Percentiles rank a stretch among this genome's conserved stretches.
Conservation (phyloP, 2,113 vertebrate species). For the Corythaixoides concolor region DNA sequence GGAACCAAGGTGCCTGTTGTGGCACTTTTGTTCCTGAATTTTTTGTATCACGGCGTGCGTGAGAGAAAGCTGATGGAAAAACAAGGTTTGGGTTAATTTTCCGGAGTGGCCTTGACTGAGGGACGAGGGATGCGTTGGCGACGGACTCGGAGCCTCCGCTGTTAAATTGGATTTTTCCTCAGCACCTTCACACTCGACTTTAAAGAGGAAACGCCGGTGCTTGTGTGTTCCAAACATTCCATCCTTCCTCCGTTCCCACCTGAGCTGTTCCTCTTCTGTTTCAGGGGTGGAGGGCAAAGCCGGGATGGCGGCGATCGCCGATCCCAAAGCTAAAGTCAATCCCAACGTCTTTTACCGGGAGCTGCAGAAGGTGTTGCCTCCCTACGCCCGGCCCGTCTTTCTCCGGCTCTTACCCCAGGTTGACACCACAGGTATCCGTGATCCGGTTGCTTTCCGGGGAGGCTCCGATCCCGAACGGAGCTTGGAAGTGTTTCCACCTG, state of each 20-base stretch:
- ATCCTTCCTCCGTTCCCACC: too few species aligned
- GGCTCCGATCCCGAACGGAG: neutral
- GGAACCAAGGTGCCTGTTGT: too few species aligned
- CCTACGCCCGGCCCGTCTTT: slow-evolving; percentile 87
- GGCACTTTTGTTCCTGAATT: neutral
- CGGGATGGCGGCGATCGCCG: slow-evolving; percentile 86
- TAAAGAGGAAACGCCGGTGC: too few species aligned
- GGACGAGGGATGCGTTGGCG: neutral
- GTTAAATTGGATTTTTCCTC: neutral
- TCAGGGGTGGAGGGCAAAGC: slow-evolving; percentile 90
- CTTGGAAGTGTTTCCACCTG: rapidly evolving
- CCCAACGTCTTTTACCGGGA: slow-evolving; percentile 74
- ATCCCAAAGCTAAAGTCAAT: slow-evolving; percentile 72
- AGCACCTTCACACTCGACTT: neutral
- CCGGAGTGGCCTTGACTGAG: neutral
- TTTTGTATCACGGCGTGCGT: rapidly evolving
- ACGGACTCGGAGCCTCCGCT: too few species aligned
- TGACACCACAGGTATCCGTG: slow-evolving; percentile 84
- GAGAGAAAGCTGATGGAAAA: neutral
- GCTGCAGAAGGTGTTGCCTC: slow-evolving; percentile 80
- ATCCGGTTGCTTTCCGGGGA: too few species aligned
- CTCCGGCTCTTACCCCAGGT: slow-evolving; percentile 83
- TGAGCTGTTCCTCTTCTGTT: neutral
- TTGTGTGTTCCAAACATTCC: too few species aligned
- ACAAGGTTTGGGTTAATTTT: neutral